Conservation (phyloP, 2,113 vertebrate species). For the Tupaia chinensis region DNA sequence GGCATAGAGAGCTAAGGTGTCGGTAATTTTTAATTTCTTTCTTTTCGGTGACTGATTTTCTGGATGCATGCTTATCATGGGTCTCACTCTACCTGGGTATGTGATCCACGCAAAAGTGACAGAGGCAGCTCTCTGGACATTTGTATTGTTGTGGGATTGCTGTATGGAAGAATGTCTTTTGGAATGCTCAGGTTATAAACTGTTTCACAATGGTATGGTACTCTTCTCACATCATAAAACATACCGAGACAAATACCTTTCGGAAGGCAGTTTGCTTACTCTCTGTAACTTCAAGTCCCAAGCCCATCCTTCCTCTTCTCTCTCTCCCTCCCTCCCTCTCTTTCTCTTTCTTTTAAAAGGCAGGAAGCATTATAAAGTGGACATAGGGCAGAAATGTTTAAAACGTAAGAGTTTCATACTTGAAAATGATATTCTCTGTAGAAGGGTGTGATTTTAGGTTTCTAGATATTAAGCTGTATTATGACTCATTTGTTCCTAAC, state of each 20-base stretch:
- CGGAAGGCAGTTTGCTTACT: not conserved
- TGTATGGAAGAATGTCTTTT: not conserved
- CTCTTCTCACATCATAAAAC: not conserved
- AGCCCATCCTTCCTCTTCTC: not conserved
- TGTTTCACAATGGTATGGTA: not conserved
- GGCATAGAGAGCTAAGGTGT: not conserved
- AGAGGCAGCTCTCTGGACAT: not conserved
- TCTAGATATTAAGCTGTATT: slow-evolving; percentile 74
- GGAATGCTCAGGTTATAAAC: not conserved
- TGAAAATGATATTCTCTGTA: slow-evolving; percentile 59
- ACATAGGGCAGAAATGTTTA: slow-evolving; percentile 46
- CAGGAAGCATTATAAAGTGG: slow-evolving; percentile 26
- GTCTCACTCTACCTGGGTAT: no score
- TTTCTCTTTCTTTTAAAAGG: not conserved
- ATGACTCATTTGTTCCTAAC: slow-evolving; percentile 78
- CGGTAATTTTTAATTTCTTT: not conserved
- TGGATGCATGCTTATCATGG: rapidly evolving
- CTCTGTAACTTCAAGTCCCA: not conserved
- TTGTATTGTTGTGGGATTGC: not conserved
- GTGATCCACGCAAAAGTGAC: not conserved
- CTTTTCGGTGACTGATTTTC: not conserved
- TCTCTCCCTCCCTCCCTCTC: not conserved
- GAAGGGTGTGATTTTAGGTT: slow-evolving; percentile 72
- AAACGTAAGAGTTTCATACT: slow-evolving; percentile 56
- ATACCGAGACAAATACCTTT: not conserved